phyloP scores from a whole-genome alignment of 2,113 vertebrate genomes.

The Pagrus major region DNA sequence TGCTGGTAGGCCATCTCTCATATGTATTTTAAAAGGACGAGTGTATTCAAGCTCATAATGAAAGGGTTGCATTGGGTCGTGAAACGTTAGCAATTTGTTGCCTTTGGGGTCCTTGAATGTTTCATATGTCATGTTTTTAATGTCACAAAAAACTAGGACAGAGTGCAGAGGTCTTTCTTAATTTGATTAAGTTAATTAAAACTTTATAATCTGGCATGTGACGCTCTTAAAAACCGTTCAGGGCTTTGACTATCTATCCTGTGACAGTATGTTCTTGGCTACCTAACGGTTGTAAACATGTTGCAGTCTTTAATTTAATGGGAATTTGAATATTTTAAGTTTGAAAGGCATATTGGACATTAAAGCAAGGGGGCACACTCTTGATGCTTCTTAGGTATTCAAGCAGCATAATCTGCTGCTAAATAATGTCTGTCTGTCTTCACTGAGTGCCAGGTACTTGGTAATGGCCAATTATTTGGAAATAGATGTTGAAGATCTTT shows the following conservation, averaged over 20 bases:
- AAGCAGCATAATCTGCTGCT: neutral
- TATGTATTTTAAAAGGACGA: constrained; percentile 9
- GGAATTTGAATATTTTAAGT: too few relatives aligned
- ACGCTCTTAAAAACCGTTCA: neutral
- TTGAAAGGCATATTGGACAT: too few relatives aligned
- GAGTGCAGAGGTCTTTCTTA: neutral
- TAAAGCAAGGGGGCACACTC: too few relatives aligned
- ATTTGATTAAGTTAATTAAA: neutral
- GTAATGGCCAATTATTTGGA: neutral
- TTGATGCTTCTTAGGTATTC: too few relatives aligned
- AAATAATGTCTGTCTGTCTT: neutral
- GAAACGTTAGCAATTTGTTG: neutral
- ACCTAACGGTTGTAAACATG: neutral
- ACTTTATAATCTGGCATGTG: too few relatives aligned
- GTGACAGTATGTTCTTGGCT: neutral
- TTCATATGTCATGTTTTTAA: constrained; percentile 32
- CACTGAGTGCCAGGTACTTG: neutral
- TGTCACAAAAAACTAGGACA: constrained; percentile 7
- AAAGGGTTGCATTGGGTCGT: neutral
- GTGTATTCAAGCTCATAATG: constrained; percentile 1
- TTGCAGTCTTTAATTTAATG: too few relatives aligned
- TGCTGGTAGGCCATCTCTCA: neutral
- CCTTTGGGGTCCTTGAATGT: constrained; percentile 40
- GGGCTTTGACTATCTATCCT: neutral
- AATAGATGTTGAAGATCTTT: neutral